Evolutionary conservation across 2,888 invertebrate species (phyloP).

Genomic region (Protodeltote pygarga): DNA sequence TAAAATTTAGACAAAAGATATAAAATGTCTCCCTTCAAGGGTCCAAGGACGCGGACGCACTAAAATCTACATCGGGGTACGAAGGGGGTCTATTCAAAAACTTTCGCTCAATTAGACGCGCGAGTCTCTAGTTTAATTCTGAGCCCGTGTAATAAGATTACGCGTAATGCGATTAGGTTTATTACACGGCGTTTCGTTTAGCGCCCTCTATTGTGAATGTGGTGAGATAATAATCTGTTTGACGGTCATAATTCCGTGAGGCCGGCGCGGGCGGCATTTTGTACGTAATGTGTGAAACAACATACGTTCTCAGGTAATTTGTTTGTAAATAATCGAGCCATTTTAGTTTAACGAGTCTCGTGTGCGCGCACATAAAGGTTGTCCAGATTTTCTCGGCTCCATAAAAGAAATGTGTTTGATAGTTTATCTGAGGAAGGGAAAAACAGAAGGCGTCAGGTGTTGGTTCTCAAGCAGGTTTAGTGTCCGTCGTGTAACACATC

Average conservation of each 20-base stretch:
- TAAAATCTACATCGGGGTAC: conserved; percentile 35
- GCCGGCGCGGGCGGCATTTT: conserved; percentile 18
- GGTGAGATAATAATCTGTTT: conserved; percentile 44
- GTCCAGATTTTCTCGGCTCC: conserved; percentile 31
- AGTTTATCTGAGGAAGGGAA: conserved; percentile 19
- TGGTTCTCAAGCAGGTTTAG: conserved; percentile 14
- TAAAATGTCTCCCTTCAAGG: conserved; percentile 46
- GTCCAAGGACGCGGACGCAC: conserved; percentile 37
- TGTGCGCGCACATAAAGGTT: conserved; percentile 23
- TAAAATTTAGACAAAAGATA: conserved; percentile 50
- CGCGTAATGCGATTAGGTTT: conserved; percentile 48
- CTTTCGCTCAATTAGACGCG: conserved; percentile 54
- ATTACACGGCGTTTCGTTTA: conserved; percentile 44
- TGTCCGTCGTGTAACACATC: conserved; percentile 7
- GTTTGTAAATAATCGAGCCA: conserved; percentile 39
- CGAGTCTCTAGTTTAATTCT: conserved; percentile 52
- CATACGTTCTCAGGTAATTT: conserved; percentile 38
- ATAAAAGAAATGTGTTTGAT: conserved; percentile 17
- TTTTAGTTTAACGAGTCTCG: conserved; percentile 30
- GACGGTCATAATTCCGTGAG: conserved; percentile 30
- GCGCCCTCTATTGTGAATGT: conserved; percentile 44
- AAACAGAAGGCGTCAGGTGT: conserved; percentile 23
- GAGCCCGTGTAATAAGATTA: conserved; percentile 53
- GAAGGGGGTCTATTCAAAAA: conserved; percentile 49
- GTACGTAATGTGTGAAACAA: conserved; percentile 32